Evolutionary conservation across 1,140 invertebrate genomes (phyloP).

Genomic region (Rhynchophorus ferrugineus): DNA sequence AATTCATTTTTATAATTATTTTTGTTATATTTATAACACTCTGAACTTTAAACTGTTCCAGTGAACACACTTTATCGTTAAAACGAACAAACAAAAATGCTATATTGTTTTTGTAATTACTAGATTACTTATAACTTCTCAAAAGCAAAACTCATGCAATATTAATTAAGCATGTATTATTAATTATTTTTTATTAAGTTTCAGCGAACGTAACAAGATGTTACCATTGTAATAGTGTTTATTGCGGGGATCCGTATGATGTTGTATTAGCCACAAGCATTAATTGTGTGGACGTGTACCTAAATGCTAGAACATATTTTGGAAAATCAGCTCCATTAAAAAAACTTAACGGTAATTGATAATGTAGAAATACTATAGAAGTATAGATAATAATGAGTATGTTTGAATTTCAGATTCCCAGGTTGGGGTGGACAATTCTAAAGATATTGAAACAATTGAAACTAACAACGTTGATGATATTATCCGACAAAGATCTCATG

Average conservation of each 20-base stretch:
- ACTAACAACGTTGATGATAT: slow-evolving; percentile 4
- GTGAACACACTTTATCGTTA: too few species aligned
- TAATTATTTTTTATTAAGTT: slow-evolving; percentile 1
- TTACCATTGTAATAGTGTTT: slow-evolving; percentile 17
- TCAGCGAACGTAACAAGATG: slow-evolving; percentile 14
- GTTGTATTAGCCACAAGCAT: slow-evolving; percentile 1
- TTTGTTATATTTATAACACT: too few species aligned
- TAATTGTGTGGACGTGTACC: slow-evolving; percentile 7
- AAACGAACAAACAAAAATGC: too few species aligned
- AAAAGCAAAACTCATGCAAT: too few species aligned
- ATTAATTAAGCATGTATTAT: too few species aligned
- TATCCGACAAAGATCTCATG: not conserved
- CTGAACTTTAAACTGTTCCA: too few species aligned
- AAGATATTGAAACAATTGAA: slow-evolving; percentile 11
- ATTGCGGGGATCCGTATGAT: slow-evolving; percentile 14
- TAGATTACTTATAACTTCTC: too few species aligned
- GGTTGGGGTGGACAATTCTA: slow-evolving; percentile 2
- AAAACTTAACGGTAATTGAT: not conserved
- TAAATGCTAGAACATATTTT: slow-evolving; percentile 4
- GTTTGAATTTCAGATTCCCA: not conserved
- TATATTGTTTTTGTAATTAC: too few species aligned
- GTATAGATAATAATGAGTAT: not conserved
- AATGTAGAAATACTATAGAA: slow-evolving; percentile 1
- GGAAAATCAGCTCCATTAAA: not conserved
- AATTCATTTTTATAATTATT: too few species aligned